Evolutionary conservation across 2,113 vertebrate genomes (phyloP).

Genomic region (Lophotis ruficrista): DNA sequence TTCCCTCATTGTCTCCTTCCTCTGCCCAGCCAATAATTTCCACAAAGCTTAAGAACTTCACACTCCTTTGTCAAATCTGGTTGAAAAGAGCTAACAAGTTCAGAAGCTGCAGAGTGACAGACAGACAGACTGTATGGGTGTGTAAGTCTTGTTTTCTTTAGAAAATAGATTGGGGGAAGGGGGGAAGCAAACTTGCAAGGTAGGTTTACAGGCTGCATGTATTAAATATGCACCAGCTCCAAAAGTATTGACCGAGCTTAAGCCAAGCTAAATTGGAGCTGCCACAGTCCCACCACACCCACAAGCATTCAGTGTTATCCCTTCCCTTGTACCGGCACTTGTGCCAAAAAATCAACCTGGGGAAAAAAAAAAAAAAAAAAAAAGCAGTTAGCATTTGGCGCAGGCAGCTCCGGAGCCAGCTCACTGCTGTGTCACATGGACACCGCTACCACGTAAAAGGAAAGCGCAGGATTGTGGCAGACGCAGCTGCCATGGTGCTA

Average conservation of each 20-base stretch:
- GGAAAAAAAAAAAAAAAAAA: neutral
- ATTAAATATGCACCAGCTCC: neutral
- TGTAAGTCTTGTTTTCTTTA: neutral
- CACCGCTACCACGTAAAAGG: neutral
- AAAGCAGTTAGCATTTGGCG: neutral
- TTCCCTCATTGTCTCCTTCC: neutral
- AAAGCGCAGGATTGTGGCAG: neutral
- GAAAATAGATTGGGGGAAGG: neutral
- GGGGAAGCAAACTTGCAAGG: neutral
- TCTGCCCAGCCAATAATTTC: neutral
- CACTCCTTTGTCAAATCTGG: neutral
- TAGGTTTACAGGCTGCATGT: neutral
- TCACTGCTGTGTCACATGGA: constrained; percentile 25
- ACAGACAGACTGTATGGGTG: neutral
- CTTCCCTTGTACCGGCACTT: neutral
- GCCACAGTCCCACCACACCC: constrained; percentile 10
- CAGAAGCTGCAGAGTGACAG: neutral
- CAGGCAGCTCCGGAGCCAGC: constrained; percentile 13
- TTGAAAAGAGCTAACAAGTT: neutral
- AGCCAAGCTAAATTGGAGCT: neutral
- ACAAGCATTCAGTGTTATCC: neutral
- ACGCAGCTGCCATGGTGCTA: constrained; percentile 7
- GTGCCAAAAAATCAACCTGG: constrained; percentile 39
- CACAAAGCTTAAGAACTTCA: constrained; percentile 7
- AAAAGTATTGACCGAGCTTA: neutral